phyloP scores from a whole-genome alignment of 2,113 vertebrate genomes.

The Oryzias javanicus region DNA sequence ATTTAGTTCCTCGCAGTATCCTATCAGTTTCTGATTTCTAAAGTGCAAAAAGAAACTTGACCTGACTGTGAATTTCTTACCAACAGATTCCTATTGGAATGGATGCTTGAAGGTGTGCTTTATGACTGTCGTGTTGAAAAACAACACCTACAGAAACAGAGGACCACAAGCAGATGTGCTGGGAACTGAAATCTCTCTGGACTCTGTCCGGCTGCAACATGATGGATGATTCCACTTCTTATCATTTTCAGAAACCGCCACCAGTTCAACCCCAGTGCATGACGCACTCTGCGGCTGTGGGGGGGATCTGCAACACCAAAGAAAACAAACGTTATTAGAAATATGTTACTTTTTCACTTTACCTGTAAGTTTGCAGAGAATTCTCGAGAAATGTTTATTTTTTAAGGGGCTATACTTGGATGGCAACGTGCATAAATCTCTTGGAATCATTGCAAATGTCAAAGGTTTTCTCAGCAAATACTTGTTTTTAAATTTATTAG shows the following conservation, averaged over 20 bases:
- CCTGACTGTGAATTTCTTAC: no score
- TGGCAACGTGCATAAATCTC: no score
- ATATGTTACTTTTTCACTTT: not conserved
- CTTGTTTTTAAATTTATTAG: no score
- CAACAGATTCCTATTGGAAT: no score
- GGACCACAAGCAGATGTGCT: not conserved
- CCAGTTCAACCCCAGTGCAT: constrained; percentile 1
- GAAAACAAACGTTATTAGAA: not conserved
- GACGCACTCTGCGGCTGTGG: not conserved
- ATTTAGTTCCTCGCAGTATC: no score
- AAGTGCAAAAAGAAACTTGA: no score
- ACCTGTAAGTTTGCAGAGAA: no score
- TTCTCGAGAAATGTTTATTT: no score
- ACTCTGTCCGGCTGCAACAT: not conserved
- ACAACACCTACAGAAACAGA: constrained; percentile 5
- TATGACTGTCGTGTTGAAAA: not conserved
- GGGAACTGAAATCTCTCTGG: not conserved
- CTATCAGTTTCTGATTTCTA: no score
- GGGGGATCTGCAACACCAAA: not conserved
- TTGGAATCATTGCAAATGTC: no score
- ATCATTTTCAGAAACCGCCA: not conserved
- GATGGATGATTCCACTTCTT: not conserved
- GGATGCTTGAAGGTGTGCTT: not conserved
- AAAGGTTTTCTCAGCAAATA: no score
- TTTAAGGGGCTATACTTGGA: no score